Base-by-base conservation (phyloP, 2,888 invertebrate species). In the Cryptus armator region DNA sequence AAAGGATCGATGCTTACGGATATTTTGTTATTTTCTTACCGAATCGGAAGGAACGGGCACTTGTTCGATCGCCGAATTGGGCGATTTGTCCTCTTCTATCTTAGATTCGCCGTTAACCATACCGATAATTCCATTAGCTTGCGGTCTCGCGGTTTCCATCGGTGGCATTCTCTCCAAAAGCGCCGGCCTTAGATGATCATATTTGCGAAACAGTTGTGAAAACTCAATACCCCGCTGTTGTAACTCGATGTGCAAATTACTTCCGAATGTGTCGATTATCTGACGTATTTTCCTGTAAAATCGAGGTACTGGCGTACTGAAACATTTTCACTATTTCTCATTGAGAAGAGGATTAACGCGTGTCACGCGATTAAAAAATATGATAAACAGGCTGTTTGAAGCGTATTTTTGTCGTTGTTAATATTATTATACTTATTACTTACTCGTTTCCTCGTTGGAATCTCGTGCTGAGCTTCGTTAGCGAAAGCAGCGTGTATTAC, bases 221-320 rank as follows among this genome's bases (percentile, higher is more conserved):
- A 98, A 98, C 93, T 99, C 99, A 9, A 99, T 98, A 24, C 99
- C 99, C 91, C 99, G 95, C 94, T 99, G 99, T 93, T 99, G 99
- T 90, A 99, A 94, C 94, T 99, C 99, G 91, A 99, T 97, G 94
- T 99, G 98, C 89, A 99, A 96, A 95, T 99, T 99, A 88, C 98
- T 97, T 80, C 99, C 98, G 94, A 99, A 99, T 16, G 97, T 97
- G 92, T 97, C 97, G 87, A 99, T 97, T 86, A 99, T 96, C 90
- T 97, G 97, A 91, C 98, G 97, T 90, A 99, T 98, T 96, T 97
- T 97, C 91, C 97, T 98, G 94, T 85, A 95, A 95, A 91, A 90
- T 87, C 89, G 86, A 91, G 90, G 90, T 89, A 89, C 85, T 77
- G 85, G 83, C 83, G 87, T 88, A 87, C 86, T 88, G 88, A 88